Evolutionary conservation across 2,888 invertebrate species (phyloP).

Genomic region (Aromia moschata): DNA sequence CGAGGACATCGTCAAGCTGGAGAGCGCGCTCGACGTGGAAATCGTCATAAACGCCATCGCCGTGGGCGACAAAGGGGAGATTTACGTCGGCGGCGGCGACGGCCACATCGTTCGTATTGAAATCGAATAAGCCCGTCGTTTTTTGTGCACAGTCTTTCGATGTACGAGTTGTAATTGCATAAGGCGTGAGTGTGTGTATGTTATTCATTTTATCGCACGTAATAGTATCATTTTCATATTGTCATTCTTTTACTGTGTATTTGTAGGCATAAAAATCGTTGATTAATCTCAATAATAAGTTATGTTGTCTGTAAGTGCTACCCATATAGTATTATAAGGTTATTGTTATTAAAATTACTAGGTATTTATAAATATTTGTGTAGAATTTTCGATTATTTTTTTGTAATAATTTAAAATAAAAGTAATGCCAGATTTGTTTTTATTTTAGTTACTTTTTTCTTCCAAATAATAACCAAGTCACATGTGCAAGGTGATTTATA

Average conservation of each 20-base stretch:
- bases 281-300: too few species aligned
- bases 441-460: too few species aligned
- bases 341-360: too few species aligned
- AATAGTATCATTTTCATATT: too few species aligned
- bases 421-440: too few species aligned
- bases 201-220: too few species aligned
- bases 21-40: conserved; percentile 46
- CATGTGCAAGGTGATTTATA: too few species aligned
- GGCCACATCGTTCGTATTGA: conserved; percentile 62
- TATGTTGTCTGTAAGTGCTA: too few species aligned
- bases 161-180: background rate
- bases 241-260: too few species aligned
- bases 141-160: background rate
- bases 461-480: too few species aligned
- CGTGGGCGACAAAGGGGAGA: conserved; percentile 47
- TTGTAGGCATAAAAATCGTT: too few species aligned
- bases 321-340: background rate
- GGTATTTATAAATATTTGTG: background rate
- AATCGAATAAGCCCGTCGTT: conserved; percentile 27
- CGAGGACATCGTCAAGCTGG: conserved; percentile 40
- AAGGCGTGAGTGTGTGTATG: too few species aligned
- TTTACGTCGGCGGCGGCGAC: conserved; percentile 70
- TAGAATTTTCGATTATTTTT: background rate
- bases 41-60: conserved; percentile 51
- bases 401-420: background rate